Conservation (phyloP, 2,888 invertebrate species). For the Drosophila mayaguana region DNA sequence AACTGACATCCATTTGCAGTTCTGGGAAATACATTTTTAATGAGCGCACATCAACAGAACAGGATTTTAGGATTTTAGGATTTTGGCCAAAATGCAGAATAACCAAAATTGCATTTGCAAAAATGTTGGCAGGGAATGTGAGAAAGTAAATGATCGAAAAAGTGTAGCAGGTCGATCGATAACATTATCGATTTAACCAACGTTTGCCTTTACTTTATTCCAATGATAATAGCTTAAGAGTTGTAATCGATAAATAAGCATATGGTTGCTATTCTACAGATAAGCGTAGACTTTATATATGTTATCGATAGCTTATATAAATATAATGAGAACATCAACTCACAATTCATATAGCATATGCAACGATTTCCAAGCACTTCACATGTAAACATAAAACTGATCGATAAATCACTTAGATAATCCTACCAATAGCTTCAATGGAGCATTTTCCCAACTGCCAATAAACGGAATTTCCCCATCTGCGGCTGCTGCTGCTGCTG, state of each 20-base stretch:
- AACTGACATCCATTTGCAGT: conserved; percentile 49
- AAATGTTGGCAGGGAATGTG: neutral
- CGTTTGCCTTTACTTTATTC: too few relatives aligned
- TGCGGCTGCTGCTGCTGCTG: neutral
- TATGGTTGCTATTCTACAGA: too few relatives aligned
- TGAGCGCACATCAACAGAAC: conserved; percentile 43
- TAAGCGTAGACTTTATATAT: too few relatives aligned
- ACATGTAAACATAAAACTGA: neutral
- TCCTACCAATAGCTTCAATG: conserved; percentile 1
- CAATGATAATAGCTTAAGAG: too few relatives aligned
- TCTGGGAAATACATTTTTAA: conserved; percentile 52
- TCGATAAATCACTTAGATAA: neutral
- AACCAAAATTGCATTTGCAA: conserved; percentile 14
- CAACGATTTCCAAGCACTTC: neutral
- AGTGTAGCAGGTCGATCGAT: too few relatives aligned
- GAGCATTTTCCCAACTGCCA: conserved; percentile 14
- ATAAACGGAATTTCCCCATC: neutral
- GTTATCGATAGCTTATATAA: too few relatives aligned
- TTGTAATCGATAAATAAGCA: too few relatives aligned
- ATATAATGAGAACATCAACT: too few relatives aligned
- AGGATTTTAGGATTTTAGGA: conserved; percentile 30
- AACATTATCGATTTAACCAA: too few relatives aligned
- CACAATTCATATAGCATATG: neutral
- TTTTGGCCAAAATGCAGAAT: conserved; percentile 11
- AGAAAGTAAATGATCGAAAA: neutral